Conservation (phyloP, 1,140 invertebrate genomes). For the Heliconius nattereri region DNA sequence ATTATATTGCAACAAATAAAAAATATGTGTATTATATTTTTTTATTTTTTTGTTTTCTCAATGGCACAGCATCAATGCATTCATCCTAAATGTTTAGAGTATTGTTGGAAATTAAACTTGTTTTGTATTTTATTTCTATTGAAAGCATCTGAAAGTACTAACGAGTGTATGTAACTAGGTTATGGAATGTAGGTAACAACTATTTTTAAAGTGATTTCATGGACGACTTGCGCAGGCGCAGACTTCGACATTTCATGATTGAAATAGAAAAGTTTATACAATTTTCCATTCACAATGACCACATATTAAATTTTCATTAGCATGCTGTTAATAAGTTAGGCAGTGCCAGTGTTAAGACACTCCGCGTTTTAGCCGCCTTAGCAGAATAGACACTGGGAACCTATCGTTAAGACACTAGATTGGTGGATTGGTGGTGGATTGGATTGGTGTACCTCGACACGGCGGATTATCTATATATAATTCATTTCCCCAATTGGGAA, state of each 20-base stretch:
- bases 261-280: constrained; percentile 1
- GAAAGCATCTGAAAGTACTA: constrained; percentile 19
- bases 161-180: constrained; percentile 30
- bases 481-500: no score
- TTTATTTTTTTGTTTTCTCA: no score
- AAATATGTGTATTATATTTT: no score
- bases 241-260: constrained; percentile 1
- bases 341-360: not conserved
- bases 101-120: no score
- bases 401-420: no score
- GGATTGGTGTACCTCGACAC: no score
- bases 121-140: not conserved
- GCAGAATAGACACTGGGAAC: no score
- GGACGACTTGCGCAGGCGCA: constrained; percentile 20
- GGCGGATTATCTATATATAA: no score
- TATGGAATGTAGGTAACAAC: constrained; percentile 33
- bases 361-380: no score
- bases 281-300: not conserved
- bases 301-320: no score
- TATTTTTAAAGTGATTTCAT: constrained; percentile 29
- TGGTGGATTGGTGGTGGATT: no score
- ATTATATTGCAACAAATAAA: no score
- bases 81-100: not conserved
- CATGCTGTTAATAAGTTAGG: not conserved
- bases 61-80: not conserved